Percentiles rank a stretch among this genome's conserved stretches.
phyloP scores from a whole-genome alignment of 1,140 invertebrate genomes.

The Zaprionus capensis region DNA sequence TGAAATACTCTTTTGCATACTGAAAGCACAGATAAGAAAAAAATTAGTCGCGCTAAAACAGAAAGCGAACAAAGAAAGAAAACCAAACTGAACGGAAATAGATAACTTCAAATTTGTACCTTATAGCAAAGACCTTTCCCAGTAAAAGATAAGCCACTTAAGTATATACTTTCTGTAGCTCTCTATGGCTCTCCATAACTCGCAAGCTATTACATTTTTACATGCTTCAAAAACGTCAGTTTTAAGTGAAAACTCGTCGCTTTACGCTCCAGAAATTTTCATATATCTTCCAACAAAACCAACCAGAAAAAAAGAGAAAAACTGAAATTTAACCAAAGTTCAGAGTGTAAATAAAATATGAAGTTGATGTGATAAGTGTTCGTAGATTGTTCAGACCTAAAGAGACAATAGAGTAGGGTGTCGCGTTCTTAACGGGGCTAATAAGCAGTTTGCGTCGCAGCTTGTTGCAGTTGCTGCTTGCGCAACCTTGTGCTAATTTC shows the following conservation, averaged over 20 bases:
- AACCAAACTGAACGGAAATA: not conserved
- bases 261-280: conserved; percentile 76
- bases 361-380: conserved; percentile 46
- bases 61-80: not conserved
- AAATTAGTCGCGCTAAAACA: not conserved
- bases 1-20: not conserved
- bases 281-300: conserved; percentile 25
- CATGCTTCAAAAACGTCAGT: conserved; percentile 64
- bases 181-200: not conserved
- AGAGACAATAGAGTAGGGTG: not conserved
- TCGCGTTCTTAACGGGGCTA: conserved; percentile 21
- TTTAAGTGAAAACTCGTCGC: conserved; percentile 62
- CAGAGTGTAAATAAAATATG: conserved; percentile 75
- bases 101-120: not conserved
- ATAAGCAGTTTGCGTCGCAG: not conserved
- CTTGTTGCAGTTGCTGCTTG: conserved; percentile 11
- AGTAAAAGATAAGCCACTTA: not conserved
- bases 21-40: not conserved
- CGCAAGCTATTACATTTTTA: conserved; percentile 34
- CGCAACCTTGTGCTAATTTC: conserved; percentile 35
- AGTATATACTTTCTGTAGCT: not conserved
- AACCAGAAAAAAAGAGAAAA: not conserved
- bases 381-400: not conserved
- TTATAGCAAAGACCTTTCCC: not conserved
- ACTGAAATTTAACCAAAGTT: conserved; percentile 49